phyloP scores from a whole-genome alignment of 2,797 vertebrate species.

The Macropodus opercularis region DNA sequence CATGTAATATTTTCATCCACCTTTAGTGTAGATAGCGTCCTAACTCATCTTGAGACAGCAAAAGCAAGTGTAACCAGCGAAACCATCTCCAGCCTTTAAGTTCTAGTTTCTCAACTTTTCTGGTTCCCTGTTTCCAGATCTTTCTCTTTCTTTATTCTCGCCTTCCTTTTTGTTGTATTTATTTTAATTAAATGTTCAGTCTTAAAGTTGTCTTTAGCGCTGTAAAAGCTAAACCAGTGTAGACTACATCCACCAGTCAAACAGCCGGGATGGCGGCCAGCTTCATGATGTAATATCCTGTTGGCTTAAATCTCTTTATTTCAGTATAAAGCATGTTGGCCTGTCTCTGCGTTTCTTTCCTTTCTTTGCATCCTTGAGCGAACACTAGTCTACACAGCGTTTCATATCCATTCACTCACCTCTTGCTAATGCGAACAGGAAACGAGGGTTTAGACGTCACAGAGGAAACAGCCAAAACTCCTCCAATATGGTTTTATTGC shows the following conservation, averaged over 20 bases:
- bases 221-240: constrained; percentile 46
- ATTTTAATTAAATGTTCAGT: constrained; percentile 42
- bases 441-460: constrained; percentile 44
- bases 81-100: too few relatives aligned
- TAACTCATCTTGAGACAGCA: too few relatives aligned
- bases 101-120: too few relatives aligned
- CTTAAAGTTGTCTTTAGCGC: constrained; percentile 35
- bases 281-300: constrained; percentile 74
- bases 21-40: constrained; percentile 35
- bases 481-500: constrained; percentile 74
- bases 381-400: constrained; percentile 38
- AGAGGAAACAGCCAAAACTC: constrained; percentile 70
- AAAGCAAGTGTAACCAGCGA: too few relatives aligned
- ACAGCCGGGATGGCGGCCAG: constrained; percentile 49
- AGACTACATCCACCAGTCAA: constrained; percentile 65
- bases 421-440: constrained; percentile 59
- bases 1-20: constrained; percentile 48
- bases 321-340: constrained; percentile 48
- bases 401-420: constrained; percentile 67
- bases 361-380: constrained; percentile 31
- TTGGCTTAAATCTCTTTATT: constrained; percentile 51
- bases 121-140: constrained; percentile 12
- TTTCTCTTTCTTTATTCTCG: not conserved
- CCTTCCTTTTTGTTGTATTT: constrained; percentile 17
- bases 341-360: not conserved